A percentile compares a stretch with the other conserved stretches of the same genome.
phyloP scores from a whole-genome alignment of 2,888 invertebrate genomes.

The Cryptocephalus primarius region DNA sequence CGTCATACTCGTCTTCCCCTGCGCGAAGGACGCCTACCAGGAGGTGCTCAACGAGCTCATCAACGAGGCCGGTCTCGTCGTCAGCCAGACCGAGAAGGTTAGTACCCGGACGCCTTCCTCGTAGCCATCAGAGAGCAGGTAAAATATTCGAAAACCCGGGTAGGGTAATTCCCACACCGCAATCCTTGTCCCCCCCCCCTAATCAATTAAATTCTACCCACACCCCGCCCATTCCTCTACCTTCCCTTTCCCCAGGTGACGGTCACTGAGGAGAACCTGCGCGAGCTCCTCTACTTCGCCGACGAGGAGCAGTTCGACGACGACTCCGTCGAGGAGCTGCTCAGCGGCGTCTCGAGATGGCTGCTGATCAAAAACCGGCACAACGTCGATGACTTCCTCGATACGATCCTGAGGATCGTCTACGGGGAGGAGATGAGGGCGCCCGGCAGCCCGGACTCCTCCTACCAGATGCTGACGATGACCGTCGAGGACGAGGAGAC shows the following conservation, averaged over 20 bases:
- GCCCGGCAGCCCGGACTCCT: conserved; percentile 21
- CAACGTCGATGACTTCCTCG: conserved; percentile 14
- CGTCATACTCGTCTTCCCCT: conserved; percentile 42
- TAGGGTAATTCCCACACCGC: too few species aligned
- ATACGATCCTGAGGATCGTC: conserved; percentile 18
- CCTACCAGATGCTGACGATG: conserved; percentile 16
- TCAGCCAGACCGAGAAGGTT: conserved; percentile 25
- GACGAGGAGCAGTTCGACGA: conserved; percentile 10
- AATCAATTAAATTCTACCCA: too few species aligned
- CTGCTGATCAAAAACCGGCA: conserved; percentile 11
- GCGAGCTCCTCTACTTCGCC: conserved; percentile 30
- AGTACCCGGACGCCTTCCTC: not conserved
- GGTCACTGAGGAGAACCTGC: conserved; percentile 21
- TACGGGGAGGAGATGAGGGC: conserved; percentile 24
- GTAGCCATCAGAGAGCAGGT: too few species aligned
- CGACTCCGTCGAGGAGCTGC: conserved; percentile 4
- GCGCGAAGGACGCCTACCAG: conserved; percentile 21
- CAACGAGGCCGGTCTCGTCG: conserved; percentile 21
- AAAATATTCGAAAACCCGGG: too few species aligned
- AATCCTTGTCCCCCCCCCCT: too few species aligned
- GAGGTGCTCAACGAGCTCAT: conserved; percentile 22
- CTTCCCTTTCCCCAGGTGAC: conserved; percentile 9
- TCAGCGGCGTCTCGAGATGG: not conserved
- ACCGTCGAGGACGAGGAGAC: conserved; percentile 12
- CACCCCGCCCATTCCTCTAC: too few species aligned